A percentile compares a stretch with the other conserved stretches of the same genome.
These are phyloP conservation scores for Aricia agestis DNA, from an alignment of 1,140 invertebrate genomes.

Conservation along the genomic window DNA sequence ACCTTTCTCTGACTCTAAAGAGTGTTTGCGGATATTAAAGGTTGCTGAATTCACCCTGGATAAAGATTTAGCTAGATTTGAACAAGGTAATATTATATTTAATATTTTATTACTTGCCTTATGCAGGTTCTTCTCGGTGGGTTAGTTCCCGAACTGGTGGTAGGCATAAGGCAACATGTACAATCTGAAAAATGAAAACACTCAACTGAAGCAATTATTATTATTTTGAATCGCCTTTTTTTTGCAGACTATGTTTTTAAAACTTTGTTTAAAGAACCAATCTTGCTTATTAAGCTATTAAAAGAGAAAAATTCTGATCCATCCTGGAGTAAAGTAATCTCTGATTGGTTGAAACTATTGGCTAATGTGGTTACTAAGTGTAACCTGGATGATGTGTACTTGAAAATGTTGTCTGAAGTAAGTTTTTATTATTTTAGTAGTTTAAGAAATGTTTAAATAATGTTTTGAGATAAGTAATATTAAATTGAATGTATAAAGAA, in stretches of 20 bases:
- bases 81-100: constrained; percentile 28
- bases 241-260: constrained; percentile 18
- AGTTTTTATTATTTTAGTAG: background rate
- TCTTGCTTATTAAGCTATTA: constrained; percentile 18
- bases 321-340: constrained; percentile 16
- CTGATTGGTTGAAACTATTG: constrained; percentile 25
- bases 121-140: too few relatives aligned
- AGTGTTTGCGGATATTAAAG: constrained; percentile 23
- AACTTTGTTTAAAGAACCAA: constrained; percentile 26
- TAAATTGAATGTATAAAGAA: too few relatives aligned
- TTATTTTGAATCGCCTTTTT: background rate
- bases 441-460: too few relatives aligned
- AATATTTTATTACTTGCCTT: too few relatives aligned
- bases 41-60: constrained; percentile 26
- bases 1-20: constrained; percentile 12
- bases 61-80: constrained; percentile 34
- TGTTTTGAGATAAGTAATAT: too few relatives aligned
- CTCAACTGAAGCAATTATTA: background rate
- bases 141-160: too few relatives aligned
- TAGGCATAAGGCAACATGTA: too few relatives aligned
- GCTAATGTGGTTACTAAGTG: constrained; percentile 25
- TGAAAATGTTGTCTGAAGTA: constrained; percentile 38
- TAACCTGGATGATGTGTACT: constrained; percentile 23
- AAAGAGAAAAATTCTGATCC: constrained; percentile 11
- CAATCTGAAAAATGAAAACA: background rate